Evolutionary conservation across 2,113 vertebrate species (phyloP), one percentile per base, ranked within the genome.

Genomic region (Calidris pugnax): DNA sequence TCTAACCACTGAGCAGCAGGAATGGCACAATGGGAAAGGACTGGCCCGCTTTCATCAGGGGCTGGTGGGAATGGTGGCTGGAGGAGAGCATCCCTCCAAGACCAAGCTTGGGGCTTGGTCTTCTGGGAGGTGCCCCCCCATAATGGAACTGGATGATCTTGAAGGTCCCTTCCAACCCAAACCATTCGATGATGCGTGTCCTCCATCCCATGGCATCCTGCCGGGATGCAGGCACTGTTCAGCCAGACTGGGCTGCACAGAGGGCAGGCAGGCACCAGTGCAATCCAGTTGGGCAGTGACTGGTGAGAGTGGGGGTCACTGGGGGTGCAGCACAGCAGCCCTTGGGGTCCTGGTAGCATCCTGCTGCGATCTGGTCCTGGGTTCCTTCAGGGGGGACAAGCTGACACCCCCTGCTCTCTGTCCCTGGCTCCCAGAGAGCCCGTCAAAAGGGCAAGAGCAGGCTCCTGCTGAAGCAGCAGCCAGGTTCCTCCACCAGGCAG

Each of bases 351-450:
- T 63, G 55, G 55, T 30, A 69, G 39, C 48, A 27, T 67, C 83
- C 72, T n/a, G 23, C 69, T 5, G 4, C 47, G 12, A 37, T 19
- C 10, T 9, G 6, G 10, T 37, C 22, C 79, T 89, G 45, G 28
- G 63, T 33, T 73, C 85, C 87, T 24, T 32, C 28, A 27, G 12
- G 53, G 45, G 50, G 48, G 37, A 9, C 39, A 24, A 41, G 85
- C 90, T 97, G 60, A 76, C 79, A 76, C 83, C 72, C 87, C 89
- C 43, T 67, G 74, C 62, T 76, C 69, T 93, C 73, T 75, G 85
- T 81, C 63, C 79, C 39, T 2, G 39, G 78, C 72, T 89, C 73
- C 37, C 84, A 95, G 94, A 17, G 72, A 72, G 60, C 67, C 41
- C 10, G 2, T 35, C 73, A 59, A 19, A 28, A 19, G 63, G 26